Evolutionary conservation across 2,888 invertebrate species (phyloP).

Genomic region (Andrena chrysosceles): DNA sequence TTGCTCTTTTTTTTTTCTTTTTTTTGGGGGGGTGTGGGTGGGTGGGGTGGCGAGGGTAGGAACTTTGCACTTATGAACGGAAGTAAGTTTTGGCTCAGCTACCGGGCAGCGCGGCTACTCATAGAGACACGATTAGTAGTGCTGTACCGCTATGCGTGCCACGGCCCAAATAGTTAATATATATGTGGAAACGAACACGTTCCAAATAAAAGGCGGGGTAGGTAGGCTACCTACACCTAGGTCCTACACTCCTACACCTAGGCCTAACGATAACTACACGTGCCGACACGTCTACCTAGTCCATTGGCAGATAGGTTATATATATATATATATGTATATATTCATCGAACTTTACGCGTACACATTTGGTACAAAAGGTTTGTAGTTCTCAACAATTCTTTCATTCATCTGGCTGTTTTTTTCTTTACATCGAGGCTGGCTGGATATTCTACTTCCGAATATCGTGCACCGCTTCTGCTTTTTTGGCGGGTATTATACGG

Average conservation of each 20-base stretch:
- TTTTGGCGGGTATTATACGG: constrained; percentile 19
- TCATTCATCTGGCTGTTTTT: constrained; percentile 21
- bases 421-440: constrained; percentile 33
- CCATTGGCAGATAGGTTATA: constrained; percentile 60
- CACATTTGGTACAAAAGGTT: constrained; percentile 25
- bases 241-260: constrained; percentile 82
- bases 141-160: constrained; percentile 83
- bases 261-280: constrained; percentile 78
- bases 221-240: constrained; percentile 81
- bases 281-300: constrained; percentile 81
- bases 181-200: constrained; percentile 70
- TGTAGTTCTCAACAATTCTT: constrained; percentile 12
- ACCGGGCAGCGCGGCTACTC: constrained; percentile 79
- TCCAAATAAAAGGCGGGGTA: constrained; percentile 77
- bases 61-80: constrained; percentile 66
- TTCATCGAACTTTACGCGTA: constrained; percentile 47
- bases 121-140: constrained; percentile 83
- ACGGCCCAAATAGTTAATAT: constrained; percentile 74
- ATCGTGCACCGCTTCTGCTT: constrained; percentile 47
- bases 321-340: constrained; percentile 47
- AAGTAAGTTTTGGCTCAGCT: constrained; percentile 76
- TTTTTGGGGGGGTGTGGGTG: constrained; percentile 42
- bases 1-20: constrained; percentile 25
- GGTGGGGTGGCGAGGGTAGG: constrained; percentile 59
- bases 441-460: constrained; percentile 29